These are phyloP conservation scores for Busseola fusca DNA, from an alignment of 2,888 invertebrate genomes.

Conservation along the genomic window DNA sequence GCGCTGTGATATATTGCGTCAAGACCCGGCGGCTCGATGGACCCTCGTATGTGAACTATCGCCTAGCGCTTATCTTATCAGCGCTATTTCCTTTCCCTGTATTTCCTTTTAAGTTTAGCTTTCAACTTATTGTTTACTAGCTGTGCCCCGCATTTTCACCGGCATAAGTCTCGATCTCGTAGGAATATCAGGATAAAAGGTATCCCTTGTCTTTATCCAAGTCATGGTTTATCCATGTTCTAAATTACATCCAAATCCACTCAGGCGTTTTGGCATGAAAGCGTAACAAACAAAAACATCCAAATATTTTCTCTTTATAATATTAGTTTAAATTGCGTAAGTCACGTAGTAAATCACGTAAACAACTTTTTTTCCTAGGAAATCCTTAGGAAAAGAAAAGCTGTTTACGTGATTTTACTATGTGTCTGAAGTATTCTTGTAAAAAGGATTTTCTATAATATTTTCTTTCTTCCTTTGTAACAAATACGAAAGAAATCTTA, in stretches of 20 bases:
- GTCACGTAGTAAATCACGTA: too few species aligned
- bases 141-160: background rate
- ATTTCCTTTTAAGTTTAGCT: slow-evolving; percentile 39
- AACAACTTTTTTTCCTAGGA: background rate
- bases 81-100: slow-evolving; percentile 43
- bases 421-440: background rate
- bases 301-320: background rate
- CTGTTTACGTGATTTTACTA: background rate
- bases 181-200: background rate
- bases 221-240: background rate
- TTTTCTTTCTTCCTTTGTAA: background rate
- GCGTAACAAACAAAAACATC: background rate
- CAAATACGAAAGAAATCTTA: background rate
- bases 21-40: slow-evolving; percentile 32
- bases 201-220: background rate
- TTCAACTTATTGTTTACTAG: slow-evolving; percentile 41
- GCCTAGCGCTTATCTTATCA: slow-evolving; percentile 48
- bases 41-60: slow-evolving; percentile 40
- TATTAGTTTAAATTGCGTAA: background rate
- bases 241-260: background rate
- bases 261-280: background rate
- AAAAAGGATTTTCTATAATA: background rate
- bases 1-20: slow-evolving; percentile 28
- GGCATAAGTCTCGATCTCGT: background rate
- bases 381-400: too few species aligned